Percentiles rank a stretch among this genome's conserved stretches.
Evolutionary conservation across 2,113 vertebrate species (phyloP).

Genomic region (Serranochromis macrocephalus): DNA sequence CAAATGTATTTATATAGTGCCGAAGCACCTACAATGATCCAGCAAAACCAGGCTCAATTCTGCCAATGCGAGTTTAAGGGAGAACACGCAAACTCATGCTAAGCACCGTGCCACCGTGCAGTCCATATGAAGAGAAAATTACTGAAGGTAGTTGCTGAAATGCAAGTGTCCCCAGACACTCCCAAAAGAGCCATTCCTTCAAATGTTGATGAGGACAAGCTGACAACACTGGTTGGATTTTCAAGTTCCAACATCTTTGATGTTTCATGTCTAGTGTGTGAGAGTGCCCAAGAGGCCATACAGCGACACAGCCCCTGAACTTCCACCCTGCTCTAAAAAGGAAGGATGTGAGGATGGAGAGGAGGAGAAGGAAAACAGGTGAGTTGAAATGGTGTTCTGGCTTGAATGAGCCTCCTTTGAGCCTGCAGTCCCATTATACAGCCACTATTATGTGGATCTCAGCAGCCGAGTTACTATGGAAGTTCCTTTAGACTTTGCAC

Average conservation of each 20-base stretch:
- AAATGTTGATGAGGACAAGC: not conserved
- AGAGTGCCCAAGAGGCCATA: not conserved
- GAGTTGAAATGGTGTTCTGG: slow-evolving; percentile 28
- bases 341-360: slow-evolving; percentile 12
- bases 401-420: slow-evolving; percentile 32
- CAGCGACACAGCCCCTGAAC: not conserved
- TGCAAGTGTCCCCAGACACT: not conserved
- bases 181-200: not conserved
- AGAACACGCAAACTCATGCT: not conserved
- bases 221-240: not conserved
- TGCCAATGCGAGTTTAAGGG: not conserved
- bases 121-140: not conserved
- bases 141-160: not conserved
- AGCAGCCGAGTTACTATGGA: not conserved
- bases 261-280: not conserved
- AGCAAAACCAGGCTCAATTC: not conserved
- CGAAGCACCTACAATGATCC: not conserved
- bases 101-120: not conserved
- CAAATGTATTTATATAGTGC: not conserved
- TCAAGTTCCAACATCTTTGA: not conserved
- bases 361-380: slow-evolving; percentile 43
- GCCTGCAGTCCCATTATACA: slow-evolving; percentile 10
- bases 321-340: not conserved
- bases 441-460: not conserved
- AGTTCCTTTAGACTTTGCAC: not conserved